Percentiles rank a stretch among this genome's conserved stretches.
phyloP scores from a whole-genome alignment of 2,113 vertebrate species.

The Stictonetta naevosa region DNA sequence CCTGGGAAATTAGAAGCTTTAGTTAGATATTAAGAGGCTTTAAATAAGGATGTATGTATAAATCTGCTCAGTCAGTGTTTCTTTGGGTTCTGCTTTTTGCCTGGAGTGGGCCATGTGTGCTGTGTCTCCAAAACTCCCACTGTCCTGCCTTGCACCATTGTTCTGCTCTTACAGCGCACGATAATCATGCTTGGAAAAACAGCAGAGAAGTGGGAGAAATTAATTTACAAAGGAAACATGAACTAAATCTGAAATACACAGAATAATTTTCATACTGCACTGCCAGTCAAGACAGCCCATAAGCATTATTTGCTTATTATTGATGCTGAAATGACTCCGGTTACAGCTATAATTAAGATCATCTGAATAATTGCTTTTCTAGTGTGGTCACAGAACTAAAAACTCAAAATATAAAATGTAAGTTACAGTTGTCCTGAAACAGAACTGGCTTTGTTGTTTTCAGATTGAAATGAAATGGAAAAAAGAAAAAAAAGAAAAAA shows the following conservation, averaged over 20 bases:
- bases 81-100: neutral
- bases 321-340: neutral
- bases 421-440: conserved; percentile 21
- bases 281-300: neutral
- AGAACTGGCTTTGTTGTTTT: conserved; percentile 11
- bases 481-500: neutral
- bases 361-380: conserved; percentile 16
- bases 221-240: neutral
- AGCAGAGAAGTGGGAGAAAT: neutral
- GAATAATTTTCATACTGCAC: neutral
- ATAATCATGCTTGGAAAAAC: neutral
- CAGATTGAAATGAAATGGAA: conserved; percentile 1
- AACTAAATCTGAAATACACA: neutral
- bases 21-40: neutral
- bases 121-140: neutral
- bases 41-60: neutral
- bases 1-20: neutral
- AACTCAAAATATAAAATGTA: neutral
- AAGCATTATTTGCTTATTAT: neutral
- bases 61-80: neutral
- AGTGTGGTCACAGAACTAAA: neutral
- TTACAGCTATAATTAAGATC: neutral
- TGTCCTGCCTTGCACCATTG: neutral
- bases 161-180: neutral
- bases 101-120: neutral